Evolutionary conservation across 2,113 vertebrate species (phyloP), one percentile per base, ranked within the genome.

Genomic region (Hydropotes inermis): DNA sequence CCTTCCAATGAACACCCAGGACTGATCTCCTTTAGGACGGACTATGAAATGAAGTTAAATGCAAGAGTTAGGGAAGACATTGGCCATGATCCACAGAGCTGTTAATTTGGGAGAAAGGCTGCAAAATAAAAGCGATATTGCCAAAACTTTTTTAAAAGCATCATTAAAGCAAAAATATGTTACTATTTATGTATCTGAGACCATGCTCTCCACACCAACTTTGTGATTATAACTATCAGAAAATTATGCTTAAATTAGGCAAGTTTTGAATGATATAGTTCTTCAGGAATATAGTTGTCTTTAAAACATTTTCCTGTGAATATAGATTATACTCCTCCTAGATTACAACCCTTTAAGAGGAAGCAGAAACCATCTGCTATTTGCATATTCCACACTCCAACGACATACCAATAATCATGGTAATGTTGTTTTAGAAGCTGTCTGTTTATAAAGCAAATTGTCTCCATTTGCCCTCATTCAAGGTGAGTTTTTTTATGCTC

Each of bases 341-440:
- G 87, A 94, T 25, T 57, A 13, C 33, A 58, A 43, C 94, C 93
- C 89, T 89, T 64, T 14, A 45, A 60, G 33, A 87, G 92, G 92
- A 96, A 91, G 50, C 45, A 67, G 87, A 89, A 87, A 36, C 50
- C 88, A 86, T 87, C 90, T 95, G 79, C 82, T 78, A n/a, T 92
- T 92, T 91, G 54, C 79, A 52, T 84, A 87, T 30, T 84, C 79
- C 12, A 39, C 4, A 43, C 21, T 15, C 61, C 28, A 84, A 17
- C 9, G 25, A 28, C 55, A n/a, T 89, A 87, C 70, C 43, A 64
- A 81, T 47, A 91, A 61, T 64, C 84, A 84, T 25, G 27, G n/a
- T 33, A 47, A 82, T 10, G 36, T 33, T 70, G 47, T 27, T 54
- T 13, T 45, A 21, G 39, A 43, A 54, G 15, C 55, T 86, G 36